Base-by-base conservation (phyloP, 2,888 invertebrate genomes). In the Agrotis ipsilon region DNA sequence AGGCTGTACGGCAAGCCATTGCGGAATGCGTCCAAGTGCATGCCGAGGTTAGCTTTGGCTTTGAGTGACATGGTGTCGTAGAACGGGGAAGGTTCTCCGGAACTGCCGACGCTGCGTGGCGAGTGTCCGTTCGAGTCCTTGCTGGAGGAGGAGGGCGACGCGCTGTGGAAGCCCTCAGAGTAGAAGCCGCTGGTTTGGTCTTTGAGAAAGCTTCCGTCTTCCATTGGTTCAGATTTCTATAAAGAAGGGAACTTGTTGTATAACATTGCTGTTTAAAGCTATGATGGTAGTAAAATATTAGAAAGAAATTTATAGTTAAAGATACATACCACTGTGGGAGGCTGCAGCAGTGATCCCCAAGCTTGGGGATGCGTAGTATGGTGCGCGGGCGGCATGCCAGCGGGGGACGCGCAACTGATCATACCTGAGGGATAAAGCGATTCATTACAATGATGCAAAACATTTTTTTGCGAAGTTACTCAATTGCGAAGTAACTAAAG, bases 141-240 rank as follows among this genome's bases (percentile, higher is more conserved):
- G 82, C 96, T 96, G 65, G 97, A 97, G 14, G 96, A 96, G 2
- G 96, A 96, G 0, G 97, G 97, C 0, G 97, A 97, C 0, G 97
- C 96, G 74, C 97, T 97, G 82, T 96, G 96, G 85, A 97, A 96
- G 3, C 96, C 96, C 82, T 97, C 97, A n/a, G 97, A 97, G 83
- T 96, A 97, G 83, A 97, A 97, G 11, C 96, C 96, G 71, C 97
- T 96, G 1, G 96, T 96, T 82, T 97, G 97, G 75, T 97, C 97
- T 84, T 97, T 96, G 11, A 94, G 84, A 83, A 93, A 96, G 79
- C 90, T 94, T 57, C 92, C 91, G 16, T 94, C 95, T 77, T 94
- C 95, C 93, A 90, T 94, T 70, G 90, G 95, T 89, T 97, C 97
- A 75, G 96, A 92, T 96, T 97, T 97, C 97, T 97, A 94, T 18